A percentile compares a stretch with the other conserved stretches of the same genome.
These are phyloP conservation scores for Iphiclides podalirius DNA, from an alignment of 2,888 invertebrate genomes.

Conservation along the genomic window DNA sequence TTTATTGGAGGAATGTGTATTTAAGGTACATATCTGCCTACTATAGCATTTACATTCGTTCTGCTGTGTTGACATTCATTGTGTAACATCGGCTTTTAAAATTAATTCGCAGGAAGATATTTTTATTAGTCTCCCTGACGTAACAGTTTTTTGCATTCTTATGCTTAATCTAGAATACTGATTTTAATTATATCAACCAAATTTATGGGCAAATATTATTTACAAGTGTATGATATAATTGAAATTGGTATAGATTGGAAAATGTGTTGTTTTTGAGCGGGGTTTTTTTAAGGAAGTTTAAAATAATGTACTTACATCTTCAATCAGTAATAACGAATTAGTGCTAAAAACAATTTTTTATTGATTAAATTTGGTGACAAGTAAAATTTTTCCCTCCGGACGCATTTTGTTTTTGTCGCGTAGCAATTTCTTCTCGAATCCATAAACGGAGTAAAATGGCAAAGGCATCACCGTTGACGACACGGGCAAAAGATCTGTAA, in stretches of 20 bases:
- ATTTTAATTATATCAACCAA: too few species aligned
- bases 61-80: conserved; percentile 8
- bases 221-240: too few species aligned
- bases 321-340: neutral
- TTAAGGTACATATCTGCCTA: conserved; percentile 6
- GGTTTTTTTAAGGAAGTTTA: too few species aligned
- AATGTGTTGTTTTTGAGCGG: too few species aligned
- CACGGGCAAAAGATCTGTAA: conserved; percentile 67
- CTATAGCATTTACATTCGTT: conserved; percentile 12
- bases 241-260: too few species aligned
- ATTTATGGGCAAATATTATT: too few species aligned
- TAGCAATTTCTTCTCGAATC: conserved; percentile 64
- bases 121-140: too few species aligned
- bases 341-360: conserved; percentile 1
- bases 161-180: too few species aligned
- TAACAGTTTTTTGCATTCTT: neutral
- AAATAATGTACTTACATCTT: too few species aligned
- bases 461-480: conserved; percentile 71
- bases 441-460: conserved; percentile 64
- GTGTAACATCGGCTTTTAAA: conserved; percentile 12
- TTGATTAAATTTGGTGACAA: conserved; percentile 55
- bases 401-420: conserved; percentile 62
- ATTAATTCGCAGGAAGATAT: conserved; percentile 7
- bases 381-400: conserved; percentile 60
- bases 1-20: conserved; percentile 31